Evolutionary conservation across 2,113 vertebrate genomes (phyloP).

Genomic region (Tympanuchus pallidicinctus): DNA sequence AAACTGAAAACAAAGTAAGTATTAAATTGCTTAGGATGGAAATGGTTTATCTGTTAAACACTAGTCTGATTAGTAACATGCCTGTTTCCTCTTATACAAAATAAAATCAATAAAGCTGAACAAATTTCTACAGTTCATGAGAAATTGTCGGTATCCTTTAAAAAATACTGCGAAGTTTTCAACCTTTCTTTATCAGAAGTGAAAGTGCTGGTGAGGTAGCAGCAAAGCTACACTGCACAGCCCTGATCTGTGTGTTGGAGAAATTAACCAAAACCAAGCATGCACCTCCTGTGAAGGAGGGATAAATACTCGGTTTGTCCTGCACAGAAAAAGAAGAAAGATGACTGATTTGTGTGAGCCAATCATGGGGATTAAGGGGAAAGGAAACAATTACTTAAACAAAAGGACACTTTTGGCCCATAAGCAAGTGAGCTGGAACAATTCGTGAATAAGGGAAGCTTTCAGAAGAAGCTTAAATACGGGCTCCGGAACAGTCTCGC

Average conservation of each 20-base stretch:
- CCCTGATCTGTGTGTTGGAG: neutral
- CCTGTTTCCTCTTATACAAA: fast-evolving
- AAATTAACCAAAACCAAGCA: neutral
- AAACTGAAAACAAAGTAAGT: neutral
- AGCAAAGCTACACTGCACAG: neutral
- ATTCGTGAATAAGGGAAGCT: neutral
- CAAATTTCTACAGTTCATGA: neutral
- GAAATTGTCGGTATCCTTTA: neutral
- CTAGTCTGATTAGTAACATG: neutral
- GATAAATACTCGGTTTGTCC: neutral
- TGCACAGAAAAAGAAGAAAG: neutral
- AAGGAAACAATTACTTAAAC: slow-evolving; percentile 60
- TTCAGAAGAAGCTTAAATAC: neutral
- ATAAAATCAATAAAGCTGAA: neutral
- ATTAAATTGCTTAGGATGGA: neutral
- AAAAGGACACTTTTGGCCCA: slow-evolving; percentile 7
- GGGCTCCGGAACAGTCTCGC: neutral
- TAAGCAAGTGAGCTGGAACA: slow-evolving; percentile 37
- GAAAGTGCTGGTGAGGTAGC: neutral
- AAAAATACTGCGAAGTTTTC: neutral
- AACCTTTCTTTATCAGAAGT: neutral
- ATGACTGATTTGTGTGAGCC: neutral
- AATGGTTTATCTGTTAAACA: neutral
- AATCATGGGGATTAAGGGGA: slow-evolving; percentile 19
- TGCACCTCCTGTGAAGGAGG: neutral